phyloP scores from a whole-genome alignment of 2,797 vertebrate species.

The Pseudochirops cupreus region DNA sequence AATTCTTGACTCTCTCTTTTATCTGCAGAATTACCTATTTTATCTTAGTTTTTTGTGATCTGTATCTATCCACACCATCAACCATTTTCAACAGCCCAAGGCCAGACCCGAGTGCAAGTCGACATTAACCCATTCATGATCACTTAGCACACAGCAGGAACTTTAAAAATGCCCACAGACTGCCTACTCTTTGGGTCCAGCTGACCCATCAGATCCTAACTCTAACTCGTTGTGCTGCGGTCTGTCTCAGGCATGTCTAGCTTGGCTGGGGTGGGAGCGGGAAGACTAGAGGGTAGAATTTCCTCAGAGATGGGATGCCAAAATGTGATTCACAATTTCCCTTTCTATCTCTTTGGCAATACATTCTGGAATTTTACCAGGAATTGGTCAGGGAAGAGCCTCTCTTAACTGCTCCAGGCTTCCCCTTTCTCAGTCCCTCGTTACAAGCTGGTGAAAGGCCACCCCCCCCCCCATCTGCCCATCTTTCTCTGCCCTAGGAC shows the following conservation, averaged over 20 bases:
- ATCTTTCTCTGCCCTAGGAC: neutral
- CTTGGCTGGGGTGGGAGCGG: neutral
- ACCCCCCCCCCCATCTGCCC: accelerated
- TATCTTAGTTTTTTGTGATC: neutral
- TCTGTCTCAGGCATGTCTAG: neutral
- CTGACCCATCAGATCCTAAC: neutral
- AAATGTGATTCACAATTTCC: neutral
- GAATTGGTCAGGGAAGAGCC: neutral
- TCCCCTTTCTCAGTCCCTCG: too few species aligned
- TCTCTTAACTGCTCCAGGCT: too few species aligned
- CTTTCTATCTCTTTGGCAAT: too few species aligned
- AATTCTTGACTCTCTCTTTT: neutral
- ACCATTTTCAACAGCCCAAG: neutral
- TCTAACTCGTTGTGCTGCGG: neutral
- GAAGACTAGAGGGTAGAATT: neutral
- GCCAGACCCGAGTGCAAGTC: neutral
- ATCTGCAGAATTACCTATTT: neutral
- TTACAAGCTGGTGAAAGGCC: neutral
- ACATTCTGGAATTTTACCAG: neutral
- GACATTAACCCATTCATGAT: neutral
- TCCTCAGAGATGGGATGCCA: neutral
- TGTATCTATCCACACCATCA: too few species aligned
- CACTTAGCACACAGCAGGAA: neutral
- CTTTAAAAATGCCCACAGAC: neutral
- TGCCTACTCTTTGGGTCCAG: neutral